These are phyloP conservation scores for Ceratina australensis DNA, from an alignment of 1,140 invertebrate species.

Conservation along the genomic window DNA sequence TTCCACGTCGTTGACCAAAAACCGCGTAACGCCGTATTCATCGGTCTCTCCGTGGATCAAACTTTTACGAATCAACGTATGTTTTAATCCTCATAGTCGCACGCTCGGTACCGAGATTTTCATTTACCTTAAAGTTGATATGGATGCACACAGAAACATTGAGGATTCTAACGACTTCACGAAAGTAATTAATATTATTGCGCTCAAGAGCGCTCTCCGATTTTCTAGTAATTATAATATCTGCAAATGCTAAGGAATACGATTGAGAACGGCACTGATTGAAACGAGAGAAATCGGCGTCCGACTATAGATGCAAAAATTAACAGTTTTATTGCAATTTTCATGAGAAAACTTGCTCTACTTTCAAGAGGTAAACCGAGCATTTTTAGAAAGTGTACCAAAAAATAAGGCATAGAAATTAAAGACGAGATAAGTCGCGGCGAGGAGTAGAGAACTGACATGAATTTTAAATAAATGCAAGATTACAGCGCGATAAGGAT, in stretches of 20 bases:
- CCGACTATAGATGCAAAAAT: too few species aligned
- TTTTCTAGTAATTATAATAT: neutral
- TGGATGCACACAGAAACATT: neutral
- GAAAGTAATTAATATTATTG: slow-evolving; percentile 19
- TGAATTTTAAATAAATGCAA: slow-evolving; percentile 7
- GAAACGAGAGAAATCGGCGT: too few species aligned
- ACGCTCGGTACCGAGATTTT: neutral
- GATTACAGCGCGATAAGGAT: neutral
- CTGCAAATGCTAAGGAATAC: neutral
- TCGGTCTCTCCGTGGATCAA: slow-evolving; percentile 14
- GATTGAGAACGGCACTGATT: too few species aligned
- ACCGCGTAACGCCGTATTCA: slow-evolving; percentile 1
- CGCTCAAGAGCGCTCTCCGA: neutral
- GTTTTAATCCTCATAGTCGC: slow-evolving; percentile 19
- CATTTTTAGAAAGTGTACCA: too few species aligned
- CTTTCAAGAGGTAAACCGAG: too few species aligned
- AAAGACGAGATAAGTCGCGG: too few species aligned
- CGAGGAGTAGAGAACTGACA: neutral
- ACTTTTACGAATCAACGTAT: slow-evolving; percentile 10
- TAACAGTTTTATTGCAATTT: too few species aligned
- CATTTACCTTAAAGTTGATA: too few species aligned
- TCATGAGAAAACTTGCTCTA: too few species aligned
- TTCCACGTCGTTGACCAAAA: slow-evolving; percentile 35
- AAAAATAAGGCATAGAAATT: too few species aligned
- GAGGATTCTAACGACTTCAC: neutral